phyloP scores from a whole-genome alignment of 2,888 invertebrate species.

The Lacanobia oleracea region DNA sequence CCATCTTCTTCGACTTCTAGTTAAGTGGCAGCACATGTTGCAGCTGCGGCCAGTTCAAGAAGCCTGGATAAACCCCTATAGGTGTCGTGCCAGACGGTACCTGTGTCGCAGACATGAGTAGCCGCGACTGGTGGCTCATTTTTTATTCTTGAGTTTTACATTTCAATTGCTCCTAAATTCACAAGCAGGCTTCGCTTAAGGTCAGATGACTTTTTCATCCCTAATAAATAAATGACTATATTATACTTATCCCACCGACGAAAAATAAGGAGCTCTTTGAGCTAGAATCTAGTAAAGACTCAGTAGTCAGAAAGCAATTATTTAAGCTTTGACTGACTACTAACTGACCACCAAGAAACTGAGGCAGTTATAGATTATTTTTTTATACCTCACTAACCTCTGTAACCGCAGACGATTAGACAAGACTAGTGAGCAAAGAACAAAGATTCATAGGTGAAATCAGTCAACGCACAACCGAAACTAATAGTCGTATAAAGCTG shows the following conservation, averaged over 20 bases:
- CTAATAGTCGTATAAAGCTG: no score
- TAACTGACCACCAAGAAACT: background rate
- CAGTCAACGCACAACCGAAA: no score
- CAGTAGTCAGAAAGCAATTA: background rate
- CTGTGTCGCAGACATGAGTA: background rate
- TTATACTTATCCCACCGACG: background rate
- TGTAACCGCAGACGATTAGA: background rate
- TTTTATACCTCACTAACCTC: background rate
- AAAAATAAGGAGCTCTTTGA: background rate
- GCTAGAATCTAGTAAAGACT: background rate
- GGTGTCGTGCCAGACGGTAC: background rate
- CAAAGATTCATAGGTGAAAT: no score
- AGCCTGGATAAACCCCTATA: background rate
- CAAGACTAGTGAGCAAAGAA: background rate
- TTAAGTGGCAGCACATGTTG: background rate
- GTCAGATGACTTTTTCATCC: no score
- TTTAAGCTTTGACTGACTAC: background rate
- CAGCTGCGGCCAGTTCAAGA: background rate
- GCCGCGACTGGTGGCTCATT: constrained; percentile 9
- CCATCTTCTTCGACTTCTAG: background rate
- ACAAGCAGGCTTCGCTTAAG: constrained; percentile 33
- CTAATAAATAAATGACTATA: no score
- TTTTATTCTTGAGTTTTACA: background rate
- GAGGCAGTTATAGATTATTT: no score
- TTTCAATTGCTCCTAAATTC: constrained; percentile 1